Percentiles rank a stretch among this genome's conserved stretches.
These are phyloP conservation scores for Hoplodrina blanda DNA, from an alignment of 2,888 invertebrate genomes.

Conservation along the genomic window DNA sequence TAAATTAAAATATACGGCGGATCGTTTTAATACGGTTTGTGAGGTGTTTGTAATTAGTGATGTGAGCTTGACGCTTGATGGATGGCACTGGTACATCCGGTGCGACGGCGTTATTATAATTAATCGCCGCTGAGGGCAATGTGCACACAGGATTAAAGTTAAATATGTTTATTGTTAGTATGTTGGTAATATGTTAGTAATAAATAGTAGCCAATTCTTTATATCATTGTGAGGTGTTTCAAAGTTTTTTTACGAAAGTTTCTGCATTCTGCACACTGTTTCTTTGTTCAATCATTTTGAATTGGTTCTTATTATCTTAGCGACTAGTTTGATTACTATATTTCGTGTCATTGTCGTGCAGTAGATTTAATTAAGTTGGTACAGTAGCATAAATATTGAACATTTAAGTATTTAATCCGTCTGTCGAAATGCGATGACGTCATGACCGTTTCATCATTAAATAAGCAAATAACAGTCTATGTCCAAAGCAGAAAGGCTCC, in stretches of 20 bases:
- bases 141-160: slow-evolving; percentile 58
- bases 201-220: slow-evolving; percentile 52
- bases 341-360: too few relatives aligned
- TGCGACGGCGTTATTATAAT: slow-evolving; percentile 70
- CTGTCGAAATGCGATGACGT: not conserved
- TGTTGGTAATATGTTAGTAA: slow-evolving; percentile 29
- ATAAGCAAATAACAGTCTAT: not conserved
- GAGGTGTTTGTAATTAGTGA: slow-evolving; percentile 84
- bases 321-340: not conserved
- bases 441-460: too few relatives aligned
- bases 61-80: slow-evolving; percentile 77
- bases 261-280: not conserved
- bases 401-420: not conserved
- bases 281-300: not conserved
- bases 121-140: slow-evolving; percentile 59
- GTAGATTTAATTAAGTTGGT: not conserved
- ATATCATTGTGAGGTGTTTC: slow-evolving; percentile 22
- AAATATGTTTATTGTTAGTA: slow-evolving; percentile 41
- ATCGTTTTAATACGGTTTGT: slow-evolving; percentile 82
- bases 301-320: not conserved
- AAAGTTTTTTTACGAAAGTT: not conserved
- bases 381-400: not conserved
- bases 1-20: slow-evolving; percentile 86
- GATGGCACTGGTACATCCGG: slow-evolving; percentile 71
- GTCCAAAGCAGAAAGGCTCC: not conserved